Evolutionary conservation across 2,888 invertebrate genomes (phyloP).

Genomic region (Ophion ventricosus): DNA sequence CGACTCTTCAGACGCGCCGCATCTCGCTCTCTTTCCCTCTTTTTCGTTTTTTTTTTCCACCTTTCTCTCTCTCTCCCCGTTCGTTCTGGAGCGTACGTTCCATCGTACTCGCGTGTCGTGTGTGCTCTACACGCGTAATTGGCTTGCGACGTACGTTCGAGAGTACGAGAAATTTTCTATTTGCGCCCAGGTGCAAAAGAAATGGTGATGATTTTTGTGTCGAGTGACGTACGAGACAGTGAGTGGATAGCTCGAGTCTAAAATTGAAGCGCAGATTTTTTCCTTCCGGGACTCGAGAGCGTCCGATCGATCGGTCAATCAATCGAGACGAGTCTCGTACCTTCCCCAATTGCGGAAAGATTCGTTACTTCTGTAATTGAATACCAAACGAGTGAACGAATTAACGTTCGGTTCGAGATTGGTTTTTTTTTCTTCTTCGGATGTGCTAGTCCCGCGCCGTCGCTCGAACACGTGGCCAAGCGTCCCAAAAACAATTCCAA

Average conservation of each 20-base stretch:
- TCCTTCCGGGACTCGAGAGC: not conserved
- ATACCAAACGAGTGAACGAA: not conserved
- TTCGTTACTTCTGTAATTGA: not conserved
- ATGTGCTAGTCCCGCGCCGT: too few species aligned
- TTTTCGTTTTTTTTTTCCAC: slow-evolving; percentile 3
- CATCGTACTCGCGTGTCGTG: not conserved
- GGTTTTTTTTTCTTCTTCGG: too few species aligned
- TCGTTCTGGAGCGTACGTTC: not conserved
- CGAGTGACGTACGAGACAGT: not conserved
- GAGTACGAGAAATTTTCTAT: not conserved
- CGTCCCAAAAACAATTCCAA: too few species aligned
- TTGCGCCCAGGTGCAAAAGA: not conserved
- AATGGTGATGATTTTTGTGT: slow-evolving; percentile 4
- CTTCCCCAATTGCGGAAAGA: too few species aligned
- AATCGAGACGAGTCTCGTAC: not conserved
- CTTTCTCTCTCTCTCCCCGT: not conserved
- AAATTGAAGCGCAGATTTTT: not conserved
- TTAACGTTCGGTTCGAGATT: too few species aligned
- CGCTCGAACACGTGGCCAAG: too few species aligned
- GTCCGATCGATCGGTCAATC: not conserved
- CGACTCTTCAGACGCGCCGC: slow-evolving; percentile 74
- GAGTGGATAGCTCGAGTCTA: slow-evolving; percentile 2
- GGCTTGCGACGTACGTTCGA: not conserved
- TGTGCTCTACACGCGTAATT: not conserved
- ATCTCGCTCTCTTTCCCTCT: slow-evolving; percentile 47